These are phyloP conservation scores for Drosophila takahashii DNA, from an alignment of 1,140 invertebrate genomes.

Conservation along the genomic window DNA sequence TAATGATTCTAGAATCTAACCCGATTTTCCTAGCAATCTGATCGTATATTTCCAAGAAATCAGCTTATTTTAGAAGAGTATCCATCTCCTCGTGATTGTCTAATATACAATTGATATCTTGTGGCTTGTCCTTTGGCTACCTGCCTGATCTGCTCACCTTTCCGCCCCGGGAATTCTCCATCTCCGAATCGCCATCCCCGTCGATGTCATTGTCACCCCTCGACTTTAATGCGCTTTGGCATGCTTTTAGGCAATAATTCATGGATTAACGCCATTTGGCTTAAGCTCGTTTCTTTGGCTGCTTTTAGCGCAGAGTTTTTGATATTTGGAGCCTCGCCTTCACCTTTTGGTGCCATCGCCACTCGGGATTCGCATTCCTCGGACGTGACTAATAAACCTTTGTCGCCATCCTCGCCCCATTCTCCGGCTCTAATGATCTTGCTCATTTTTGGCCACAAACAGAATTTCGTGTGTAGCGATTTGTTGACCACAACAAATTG, in stretches of 20 bases:
- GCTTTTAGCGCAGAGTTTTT: conserved; percentile 71
- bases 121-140: conserved; percentile 48
- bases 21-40: neutral
- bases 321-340: conserved; percentile 68
- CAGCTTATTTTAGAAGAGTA: conserved; percentile 5
- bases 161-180: conserved; percentile 8
- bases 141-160: conserved; percentile 27
- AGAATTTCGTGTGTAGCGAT: conserved; percentile 70
- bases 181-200: conserved; percentile 8
- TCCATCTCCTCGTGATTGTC: neutral
- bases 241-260: conserved; percentile 84
- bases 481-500: conserved; percentile 83
- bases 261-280: conserved; percentile 84
- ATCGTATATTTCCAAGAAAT: too few relatives aligned
- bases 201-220: conserved; percentile 43
- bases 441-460: conserved; percentile 43
- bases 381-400: conserved; percentile 82
- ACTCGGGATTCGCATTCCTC: conserved; percentile 59
- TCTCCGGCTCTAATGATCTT: conserved; percentile 48
- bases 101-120: conserved; percentile 31
- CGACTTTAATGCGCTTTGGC: conserved; percentile 82
- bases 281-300: conserved; percentile 77
- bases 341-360: conserved; percentile 44
- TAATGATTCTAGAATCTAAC: too few relatives aligned
- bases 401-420: conserved; percentile 14